Base-by-base conservation (phyloP, 2,797 vertebrate genomes). In the Tympanoctomys barrerae region DNA sequence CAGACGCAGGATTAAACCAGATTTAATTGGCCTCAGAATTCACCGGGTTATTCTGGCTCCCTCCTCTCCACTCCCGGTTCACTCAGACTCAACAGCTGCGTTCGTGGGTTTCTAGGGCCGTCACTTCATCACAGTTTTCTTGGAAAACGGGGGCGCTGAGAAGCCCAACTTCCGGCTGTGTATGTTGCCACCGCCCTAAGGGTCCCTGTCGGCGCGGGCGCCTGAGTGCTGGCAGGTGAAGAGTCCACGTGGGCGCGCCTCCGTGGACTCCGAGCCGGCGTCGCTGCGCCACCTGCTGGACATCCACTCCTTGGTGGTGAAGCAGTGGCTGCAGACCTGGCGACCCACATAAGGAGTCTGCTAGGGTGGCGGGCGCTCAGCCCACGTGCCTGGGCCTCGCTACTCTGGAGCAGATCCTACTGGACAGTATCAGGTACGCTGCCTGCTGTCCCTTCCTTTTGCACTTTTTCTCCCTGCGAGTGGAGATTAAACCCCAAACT, bases 81-180 rank as follows among this genome's bases (percentile, higher is more conserved):
- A 62, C 84, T 87, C 87, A 33, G 57, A 87, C 80, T 70, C 52
- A 2, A 33, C 28, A 66, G 68, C 87, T 78, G 87, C 28, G 3
- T 73, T 68, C 79, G 42, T 91, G 89, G 89, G 86, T 79, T 97
- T 96, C 83, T 78, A 80, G 78, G 99, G 99, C 82, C 98, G 39
- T 82, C 97, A 98, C 90, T 99, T 99, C 98, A 97, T 98, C 84
- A 98, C 98, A 0, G 97, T 97, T 28, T 99, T 99, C 96, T 96
- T 99, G 98, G 97, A 99, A 96, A 99, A 99, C 91, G 86, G 22
- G 2, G 31, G 3, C 46, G 1, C 87, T 12, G 0, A 77, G 61
- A 97, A 97, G 10, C 94, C 97, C 33, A 52, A 78, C 24, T 97
- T 98, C 90, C 46, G 42, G 46, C 75, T 96, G n/a, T 96, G 96